phyloP scores from a whole-genome alignment of 2,888 invertebrate genomes.

The Lasiommata megera region DNA sequence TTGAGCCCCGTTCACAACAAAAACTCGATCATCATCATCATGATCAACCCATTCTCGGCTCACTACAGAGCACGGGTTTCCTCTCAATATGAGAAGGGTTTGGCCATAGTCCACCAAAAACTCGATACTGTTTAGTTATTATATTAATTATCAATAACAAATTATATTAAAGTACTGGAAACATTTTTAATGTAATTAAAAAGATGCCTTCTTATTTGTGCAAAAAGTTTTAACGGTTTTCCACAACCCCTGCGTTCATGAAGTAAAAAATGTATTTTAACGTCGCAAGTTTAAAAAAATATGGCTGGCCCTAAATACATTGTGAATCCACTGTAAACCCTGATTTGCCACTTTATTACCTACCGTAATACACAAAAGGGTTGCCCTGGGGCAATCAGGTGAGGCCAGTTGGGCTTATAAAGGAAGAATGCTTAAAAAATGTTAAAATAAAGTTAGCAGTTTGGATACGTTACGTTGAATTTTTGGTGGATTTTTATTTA shows the following conservation, averaged over 20 bases:
- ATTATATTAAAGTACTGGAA: no score
- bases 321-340: constrained; percentile 53
- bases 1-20: no score
- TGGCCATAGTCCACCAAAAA: no score
- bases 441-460: constrained; percentile 68
- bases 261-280: constrained; percentile 3
- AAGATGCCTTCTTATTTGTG: neutral
- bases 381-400: constrained; percentile 74
- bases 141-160: no score
- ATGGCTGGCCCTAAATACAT: constrained; percentile 26
- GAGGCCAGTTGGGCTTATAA: constrained; percentile 70
- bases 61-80: no score
- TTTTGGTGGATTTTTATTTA: constrained; percentile 43
- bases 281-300: constrained; percentile 13
- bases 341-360: constrained; percentile 56
- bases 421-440: constrained; percentile 72
- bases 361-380: constrained; percentile 65
- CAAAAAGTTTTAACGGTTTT: neutral
- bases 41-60: no score
- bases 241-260: neutral
- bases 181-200: no score
- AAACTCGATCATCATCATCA: no score
- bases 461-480: constrained; percentile 60
- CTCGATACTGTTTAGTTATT: no score
- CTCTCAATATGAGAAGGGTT: no score